Base-by-base conservation (phyloP, 2,113 vertebrate species). In the Cinclus mexicanus region DNA sequence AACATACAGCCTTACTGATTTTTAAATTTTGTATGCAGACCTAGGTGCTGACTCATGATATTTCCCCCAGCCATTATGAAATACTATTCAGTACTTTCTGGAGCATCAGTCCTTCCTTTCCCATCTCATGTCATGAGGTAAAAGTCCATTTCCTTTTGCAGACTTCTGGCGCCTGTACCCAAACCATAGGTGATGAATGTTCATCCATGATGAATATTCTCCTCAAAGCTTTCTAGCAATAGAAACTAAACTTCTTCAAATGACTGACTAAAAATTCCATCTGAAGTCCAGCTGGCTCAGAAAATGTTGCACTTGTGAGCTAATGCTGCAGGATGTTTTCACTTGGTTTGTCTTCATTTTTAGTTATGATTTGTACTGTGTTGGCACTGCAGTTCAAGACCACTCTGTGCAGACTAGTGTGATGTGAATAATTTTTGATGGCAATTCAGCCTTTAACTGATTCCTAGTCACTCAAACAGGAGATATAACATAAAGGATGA, bases 401-500 rank as follows among this genome's bases (percentile, higher is more conserved):
- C 8, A 1, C 12, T 93, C 25, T 44, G 7, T 2, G 1, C 3
- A 7, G 15, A n/a, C 16, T 21, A 42, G 21, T 28, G 25, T 47
- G 12, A 20, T 0, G 0, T 24, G 31, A 35, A 25, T 53, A 6
- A n/a, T 74, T 77, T 41, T 49, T 68, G 42, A 26, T 65, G 42
- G 15, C 7, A 68, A 3, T 60, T 90, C 22, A 67, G 33, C 20
- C 31, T 84, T 31, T 56, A 33, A 24, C 12, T 59, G 26, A 33
- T 70, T 89, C 63, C 47, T 57, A 28, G 28, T 75, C 72, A 42
- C 50, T 74, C 64, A 83, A 71, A 55, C 5, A 49, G 9, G 20
- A 61, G 23, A 12, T 81, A 70, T 81, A 70, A 46, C 13, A 52
- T 5, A 46, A 74, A 57, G 35, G 72, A 35, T 7, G 6, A 7